Base-by-base conservation (phyloP, 2,797 vertebrate genomes). In the Telmatherina bonti region DNA sequence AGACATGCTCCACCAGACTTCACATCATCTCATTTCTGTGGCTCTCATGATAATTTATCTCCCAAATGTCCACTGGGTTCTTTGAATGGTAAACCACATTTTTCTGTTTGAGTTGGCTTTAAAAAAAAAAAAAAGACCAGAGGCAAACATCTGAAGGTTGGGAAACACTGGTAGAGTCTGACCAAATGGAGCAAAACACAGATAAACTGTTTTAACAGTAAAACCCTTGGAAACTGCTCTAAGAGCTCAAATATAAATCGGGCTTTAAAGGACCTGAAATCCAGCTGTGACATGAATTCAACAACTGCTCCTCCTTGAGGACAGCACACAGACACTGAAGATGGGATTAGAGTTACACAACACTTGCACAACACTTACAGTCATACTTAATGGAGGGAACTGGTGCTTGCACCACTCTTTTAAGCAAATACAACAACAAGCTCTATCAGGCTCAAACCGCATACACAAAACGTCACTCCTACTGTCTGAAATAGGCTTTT, bases 141-240 rank as follows among this genome's bases (percentile, higher is more conserved):
- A 76, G 80, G 79, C 90, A 68, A 71, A 79, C 11, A 78, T 85
- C 43, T 76, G 58, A 73, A 81, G 72, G 85, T 84, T 83, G 55
- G 75, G 85, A 87, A 87, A 88, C 49, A 73, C 68, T 51, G 76
- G 81, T 86, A 87, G 81, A 81, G 87, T 86, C 89, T 77, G 84
- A 86, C 89, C 88, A 82, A 74, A 85, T 38, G 69, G 60, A 83
- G 66, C 85, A 76, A 88, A 87, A 86, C 76, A 78, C 31, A 70
- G 79, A 88, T 79, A 30, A 89, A 94, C 93, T 93, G 93, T 95
- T 94, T 95, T 93, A 94, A 94, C 94, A 94, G 94, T 88, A 88
- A 91, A 82, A 88, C 84, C 82, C 72, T 82, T 82, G 75, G 82
- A 89, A 86, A 84, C 74, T 4, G 93, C 94, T 95, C 93, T 93